Conservation (phyloP, 2,888 invertebrate species). For the Glaucopsyche alexis region DNA sequence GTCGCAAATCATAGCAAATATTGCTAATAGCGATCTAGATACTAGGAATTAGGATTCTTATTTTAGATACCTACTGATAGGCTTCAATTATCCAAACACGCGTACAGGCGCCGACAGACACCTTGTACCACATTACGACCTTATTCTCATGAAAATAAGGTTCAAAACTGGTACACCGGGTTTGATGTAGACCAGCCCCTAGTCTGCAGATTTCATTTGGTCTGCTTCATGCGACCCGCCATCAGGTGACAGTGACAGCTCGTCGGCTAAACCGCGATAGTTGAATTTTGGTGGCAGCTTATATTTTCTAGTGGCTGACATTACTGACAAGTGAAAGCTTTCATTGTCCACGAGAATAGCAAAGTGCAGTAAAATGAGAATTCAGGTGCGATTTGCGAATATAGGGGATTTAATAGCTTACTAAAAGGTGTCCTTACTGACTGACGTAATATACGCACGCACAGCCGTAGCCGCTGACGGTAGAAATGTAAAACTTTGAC, state of each 20-base stretch:
- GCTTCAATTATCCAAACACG: no score
- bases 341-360: not conserved
- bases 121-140: no score
- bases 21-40: no score
- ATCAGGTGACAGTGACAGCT: slow-evolving; percentile 1
- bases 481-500: no score
- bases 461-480: no score
- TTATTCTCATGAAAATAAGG: not conserved
- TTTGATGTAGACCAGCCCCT: not conserved
- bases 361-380: not conserved
- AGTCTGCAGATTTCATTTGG: not conserved
- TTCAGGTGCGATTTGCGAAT: not conserved
- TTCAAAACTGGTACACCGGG: not conserved
- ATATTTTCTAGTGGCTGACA: not conserved
- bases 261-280: not conserved
- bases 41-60: no score
- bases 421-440: no score
- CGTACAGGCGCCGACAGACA: no score
- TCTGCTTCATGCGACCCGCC: not conserved
- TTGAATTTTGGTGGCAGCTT: not conserved
- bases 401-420: not conserved
- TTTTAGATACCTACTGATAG: no score
- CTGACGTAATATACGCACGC: no score
- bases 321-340: not conserved
- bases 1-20: no score